A percentile compares a stretch with the other conserved stretches of the same genome.
phyloP scores from a whole-genome alignment of 2,797 vertebrate species.

The Poeciliopsis gracilis region DNA sequence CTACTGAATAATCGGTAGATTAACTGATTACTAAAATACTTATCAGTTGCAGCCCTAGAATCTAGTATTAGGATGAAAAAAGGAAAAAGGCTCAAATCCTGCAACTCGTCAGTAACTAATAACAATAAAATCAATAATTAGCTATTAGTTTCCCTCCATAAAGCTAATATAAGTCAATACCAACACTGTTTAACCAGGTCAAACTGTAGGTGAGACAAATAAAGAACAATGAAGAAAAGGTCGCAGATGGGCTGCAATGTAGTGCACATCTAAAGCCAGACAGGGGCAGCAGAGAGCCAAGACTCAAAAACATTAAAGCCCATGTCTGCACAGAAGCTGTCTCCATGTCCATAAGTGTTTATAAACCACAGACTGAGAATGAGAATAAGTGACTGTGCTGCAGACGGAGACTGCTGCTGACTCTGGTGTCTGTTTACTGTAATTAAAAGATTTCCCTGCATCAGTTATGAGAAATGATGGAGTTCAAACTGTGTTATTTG shows the following conservation, averaged over 20 bases:
- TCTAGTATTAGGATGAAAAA: not conserved
- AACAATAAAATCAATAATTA: not conserved
- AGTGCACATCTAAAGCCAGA: constrained; percentile 48
- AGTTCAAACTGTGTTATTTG: not conserved
- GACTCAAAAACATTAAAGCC: not conserved
- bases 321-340: too few species aligned
- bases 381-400: not conserved
- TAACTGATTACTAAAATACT: too few species aligned
- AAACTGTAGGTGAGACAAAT: not conserved
- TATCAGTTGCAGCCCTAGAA: too few species aligned
- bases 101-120: not conserved
- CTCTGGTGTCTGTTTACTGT: constrained; percentile 4
- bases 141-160: not conserved
- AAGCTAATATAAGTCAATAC: not conserved
- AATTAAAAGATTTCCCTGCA: constrained; percentile 7
- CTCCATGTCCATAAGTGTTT: not conserved
- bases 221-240: not conserved
- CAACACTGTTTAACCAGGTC: not conserved
- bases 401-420: not conserved
- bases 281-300: constrained; percentile 68
- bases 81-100: not conserved
- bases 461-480: not conserved
- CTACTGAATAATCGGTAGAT: too few species aligned
- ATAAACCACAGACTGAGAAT: not conserved
- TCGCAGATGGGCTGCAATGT: constrained; percentile 16